phyloP scores from a whole-genome alignment of 2,888 invertebrate genomes.

The Xylota segnis region DNA sequence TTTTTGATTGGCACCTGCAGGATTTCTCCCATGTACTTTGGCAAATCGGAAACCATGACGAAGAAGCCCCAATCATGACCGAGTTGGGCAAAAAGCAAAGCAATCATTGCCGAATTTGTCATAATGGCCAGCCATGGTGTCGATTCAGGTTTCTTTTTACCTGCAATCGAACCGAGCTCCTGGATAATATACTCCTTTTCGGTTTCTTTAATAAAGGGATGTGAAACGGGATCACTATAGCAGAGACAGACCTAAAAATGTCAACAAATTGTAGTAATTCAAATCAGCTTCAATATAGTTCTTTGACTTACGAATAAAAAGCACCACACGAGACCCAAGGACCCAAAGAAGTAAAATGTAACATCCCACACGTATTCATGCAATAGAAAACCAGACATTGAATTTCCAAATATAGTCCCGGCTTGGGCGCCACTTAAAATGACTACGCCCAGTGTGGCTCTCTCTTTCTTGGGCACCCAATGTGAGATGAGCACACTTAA shows the following conservation, averaged over 20 bases:
- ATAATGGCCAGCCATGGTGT: slow-evolving; percentile 90
- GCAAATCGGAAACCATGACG: slow-evolving; percentile 88
- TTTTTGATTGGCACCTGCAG: slow-evolving; percentile 86
- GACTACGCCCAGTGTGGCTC: slow-evolving; percentile 90
- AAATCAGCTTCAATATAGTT: too few species aligned
- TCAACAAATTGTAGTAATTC: too few species aligned
- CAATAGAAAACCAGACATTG: slow-evolving; percentile 88
- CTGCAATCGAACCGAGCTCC: slow-evolving; percentile 86
- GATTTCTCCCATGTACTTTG: slow-evolving; percentile 87
- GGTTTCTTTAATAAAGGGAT: slow-evolving; percentile 90
- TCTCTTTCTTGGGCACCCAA: slow-evolving; percentile 91
- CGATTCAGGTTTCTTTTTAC: slow-evolving; percentile 86
- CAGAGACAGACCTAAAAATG: slow-evolving; percentile 85
- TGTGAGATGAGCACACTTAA: slow-evolving; percentile 90
- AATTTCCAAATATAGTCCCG: slow-evolving; percentile 86
- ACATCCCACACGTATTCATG: slow-evolving; percentile 88
- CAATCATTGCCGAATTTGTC: slow-evolving; percentile 89
- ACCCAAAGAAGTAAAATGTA: slow-evolving; percentile 91
- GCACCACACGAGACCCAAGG: slow-evolving; percentile 89
- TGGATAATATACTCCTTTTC: slow-evolving; percentile 89
- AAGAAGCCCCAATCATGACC: slow-evolving; percentile 89
- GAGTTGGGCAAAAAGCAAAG: slow-evolving; percentile 89
- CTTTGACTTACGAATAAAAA: slow-evolving; percentile 85
- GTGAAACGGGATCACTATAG: slow-evolving; percentile 89
- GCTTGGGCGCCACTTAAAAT: slow-evolving; percentile 91